Percentiles rank a stretch among this genome's conserved stretches.
phyloP scores from a whole-genome alignment of 2,888 invertebrate genomes.

The Exephanes ischioxanthus region DNA sequence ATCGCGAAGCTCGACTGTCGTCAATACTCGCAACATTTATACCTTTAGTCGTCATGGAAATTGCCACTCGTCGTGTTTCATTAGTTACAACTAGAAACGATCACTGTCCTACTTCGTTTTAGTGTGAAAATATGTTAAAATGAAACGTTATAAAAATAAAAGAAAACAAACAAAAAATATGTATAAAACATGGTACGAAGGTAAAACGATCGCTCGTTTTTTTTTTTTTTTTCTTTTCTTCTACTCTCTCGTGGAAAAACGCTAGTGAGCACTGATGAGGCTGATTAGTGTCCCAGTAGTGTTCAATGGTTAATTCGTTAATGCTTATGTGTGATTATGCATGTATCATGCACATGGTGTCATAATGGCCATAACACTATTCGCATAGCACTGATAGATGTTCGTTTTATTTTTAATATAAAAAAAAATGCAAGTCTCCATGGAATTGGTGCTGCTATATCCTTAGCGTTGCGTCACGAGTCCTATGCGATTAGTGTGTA shows the following conservation, averaged over 20 bases:
- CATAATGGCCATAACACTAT: background rate
- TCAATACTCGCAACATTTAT: constrained; percentile 71
- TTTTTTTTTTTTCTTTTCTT: constrained; percentile 5
- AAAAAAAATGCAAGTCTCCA: background rate
- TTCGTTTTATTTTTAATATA: background rate
- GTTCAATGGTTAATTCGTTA: constrained; percentile 19
- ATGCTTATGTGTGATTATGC: background rate
- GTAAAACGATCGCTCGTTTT: constrained; percentile 53
- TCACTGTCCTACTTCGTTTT: constrained; percentile 43
- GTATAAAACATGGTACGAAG: constrained; percentile 55
- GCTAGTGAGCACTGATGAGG: constrained; percentile 1
- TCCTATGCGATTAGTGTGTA: background rate
- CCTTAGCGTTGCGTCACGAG: background rate
- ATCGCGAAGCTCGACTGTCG: constrained; percentile 64
- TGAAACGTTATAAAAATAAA: constrained; percentile 54
- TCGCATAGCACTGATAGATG: background rate
- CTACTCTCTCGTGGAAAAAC: background rate
- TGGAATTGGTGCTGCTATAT: background rate
- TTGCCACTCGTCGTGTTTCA: constrained; percentile 65
- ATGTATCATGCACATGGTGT: background rate
- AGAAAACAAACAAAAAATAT: constrained; percentile 45
- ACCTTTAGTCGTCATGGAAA: constrained; percentile 71
- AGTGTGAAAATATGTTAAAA: constrained; percentile 62
- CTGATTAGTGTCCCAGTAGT: constrained; percentile 2
- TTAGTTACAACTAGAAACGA: constrained; percentile 55